Percentiles rank a stretch among this genome's conserved stretches.
phyloP scores from a whole-genome alignment of 2,113 vertebrate genomes.

The Plestiodon gilberti region DNA sequence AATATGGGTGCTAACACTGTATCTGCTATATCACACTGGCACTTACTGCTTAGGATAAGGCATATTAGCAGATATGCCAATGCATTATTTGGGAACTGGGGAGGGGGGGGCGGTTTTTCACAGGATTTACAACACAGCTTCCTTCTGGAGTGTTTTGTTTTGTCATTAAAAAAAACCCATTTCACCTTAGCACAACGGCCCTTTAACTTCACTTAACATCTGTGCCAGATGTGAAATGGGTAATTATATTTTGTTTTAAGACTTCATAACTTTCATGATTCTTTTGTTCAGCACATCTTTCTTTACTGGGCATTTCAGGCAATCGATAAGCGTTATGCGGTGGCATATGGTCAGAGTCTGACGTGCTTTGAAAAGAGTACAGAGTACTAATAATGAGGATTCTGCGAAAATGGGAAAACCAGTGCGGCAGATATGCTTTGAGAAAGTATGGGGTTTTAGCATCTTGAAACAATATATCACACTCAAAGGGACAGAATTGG shows the following conservation, averaged over 20 bases:
- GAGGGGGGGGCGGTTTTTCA: background rate
- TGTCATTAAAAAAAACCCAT: constrained; percentile 61
- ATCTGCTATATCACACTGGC: background rate
- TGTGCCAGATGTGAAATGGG: constrained; percentile 76
- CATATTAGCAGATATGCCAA: background rate
- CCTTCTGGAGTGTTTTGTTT: constrained; percentile 62
- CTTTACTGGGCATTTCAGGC: constrained; percentile 76
- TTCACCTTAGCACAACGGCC: constrained; percentile 72
- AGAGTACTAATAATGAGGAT: constrained; percentile 85
- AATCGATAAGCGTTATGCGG: constrained; percentile 83
- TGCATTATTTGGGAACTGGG: constrained; percentile 26
- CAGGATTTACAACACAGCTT: constrained; percentile 51
- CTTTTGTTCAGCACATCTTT: constrained; percentile 74
- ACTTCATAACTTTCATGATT: constrained; percentile 74
- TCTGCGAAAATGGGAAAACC: constrained; percentile 84
- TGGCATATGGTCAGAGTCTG: constrained; percentile 86
- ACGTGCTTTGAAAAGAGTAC: constrained; percentile 85
- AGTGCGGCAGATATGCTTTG: constrained; percentile 82
- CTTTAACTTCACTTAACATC: constrained; percentile 79
- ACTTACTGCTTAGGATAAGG: background rate
- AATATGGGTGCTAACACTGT: no score
- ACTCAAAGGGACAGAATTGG: constrained; percentile 83
- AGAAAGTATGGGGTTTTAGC: constrained; percentile 82
- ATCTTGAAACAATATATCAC: constrained; percentile 89
- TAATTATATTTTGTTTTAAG: constrained; percentile 76